A percentile compares a stretch with the other conserved stretches of the same genome.
Conservation (phyloP, 2,797 vertebrate species). For the Mormyrops boulengeri region DNA sequence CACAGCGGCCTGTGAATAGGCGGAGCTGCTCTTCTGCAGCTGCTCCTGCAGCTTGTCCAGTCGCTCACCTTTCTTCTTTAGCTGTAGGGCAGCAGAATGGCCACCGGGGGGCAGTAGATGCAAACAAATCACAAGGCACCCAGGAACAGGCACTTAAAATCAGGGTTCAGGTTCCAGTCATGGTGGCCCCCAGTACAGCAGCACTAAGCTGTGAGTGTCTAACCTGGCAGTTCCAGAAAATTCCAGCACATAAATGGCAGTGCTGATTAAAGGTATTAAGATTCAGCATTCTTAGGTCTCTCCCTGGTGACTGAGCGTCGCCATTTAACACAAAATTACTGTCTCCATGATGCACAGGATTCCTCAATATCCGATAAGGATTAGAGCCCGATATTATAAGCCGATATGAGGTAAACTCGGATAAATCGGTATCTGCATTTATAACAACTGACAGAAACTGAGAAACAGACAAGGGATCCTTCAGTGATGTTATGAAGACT, state of each 20-base stretch:
- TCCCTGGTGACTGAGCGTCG: not conserved
- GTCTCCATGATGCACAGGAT: not conserved
- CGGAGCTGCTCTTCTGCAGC: slow-evolving; percentile 74
- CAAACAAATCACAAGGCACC: not conserved
- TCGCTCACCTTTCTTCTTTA: slow-evolving; percentile 73
- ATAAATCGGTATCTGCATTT: not conserved
- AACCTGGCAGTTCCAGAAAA: not conserved
- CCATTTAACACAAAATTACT: not conserved
- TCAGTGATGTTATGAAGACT: not conserved
- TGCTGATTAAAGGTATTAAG: not conserved
- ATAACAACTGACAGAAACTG: not conserved
- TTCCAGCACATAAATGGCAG: not conserved
- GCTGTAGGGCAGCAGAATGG: slow-evolving; percentile 48
- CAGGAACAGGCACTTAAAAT: not conserved
- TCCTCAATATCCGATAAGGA: not conserved
- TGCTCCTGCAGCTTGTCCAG: slow-evolving; percentile 72
- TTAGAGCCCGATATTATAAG: not conserved
- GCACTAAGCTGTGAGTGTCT: not conserved
- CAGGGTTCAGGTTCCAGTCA: not conserved
- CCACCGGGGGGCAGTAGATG: slow-evolving; percentile 32
- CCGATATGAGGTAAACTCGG: not conserved
- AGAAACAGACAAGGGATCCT: not conserved
- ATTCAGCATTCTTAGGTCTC: not conserved
- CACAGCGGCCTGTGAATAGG: slow-evolving; percentile 64
- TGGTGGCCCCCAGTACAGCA: not conserved